Conservation (phyloP, 2,888 invertebrate genomes). For the Cordilura impudica region DNA sequence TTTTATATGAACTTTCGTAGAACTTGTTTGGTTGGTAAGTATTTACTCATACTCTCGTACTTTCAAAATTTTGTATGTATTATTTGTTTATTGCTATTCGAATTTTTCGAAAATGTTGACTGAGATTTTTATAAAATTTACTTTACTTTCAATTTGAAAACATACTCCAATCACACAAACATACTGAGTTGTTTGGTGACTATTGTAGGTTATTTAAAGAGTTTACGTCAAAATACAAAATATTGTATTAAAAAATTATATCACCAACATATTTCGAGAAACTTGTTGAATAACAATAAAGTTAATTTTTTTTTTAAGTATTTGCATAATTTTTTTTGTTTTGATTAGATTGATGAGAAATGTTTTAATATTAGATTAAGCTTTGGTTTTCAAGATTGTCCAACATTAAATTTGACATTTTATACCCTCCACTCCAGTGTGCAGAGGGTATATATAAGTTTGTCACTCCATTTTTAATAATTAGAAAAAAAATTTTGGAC, state of each 20-base stretch:
- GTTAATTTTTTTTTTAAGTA: too few species aligned
- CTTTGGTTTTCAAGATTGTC: too few species aligned
- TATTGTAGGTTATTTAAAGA: constrained; percentile 20
- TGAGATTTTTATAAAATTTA: background rate
- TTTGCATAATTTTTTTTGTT: constrained; percentile 19
- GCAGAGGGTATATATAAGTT: too few species aligned
- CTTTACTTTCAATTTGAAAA: background rate
- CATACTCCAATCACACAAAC: background rate
- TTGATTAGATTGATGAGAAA: too few species aligned
- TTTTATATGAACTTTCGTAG: background rate
- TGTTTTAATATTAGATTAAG: too few species aligned
- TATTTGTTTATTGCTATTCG: background rate
- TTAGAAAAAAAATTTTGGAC: too few species aligned
- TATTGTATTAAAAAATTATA: background rate
- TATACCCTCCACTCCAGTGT: too few species aligned
- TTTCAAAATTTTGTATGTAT: too few species aligned
- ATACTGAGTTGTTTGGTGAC: constrained; percentile 4
- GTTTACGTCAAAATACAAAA: constrained; percentile 32
- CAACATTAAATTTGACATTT: too few species aligned
- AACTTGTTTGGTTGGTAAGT: background rate
- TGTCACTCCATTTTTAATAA: too few species aligned
- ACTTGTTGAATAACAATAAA: constrained; percentile 1
- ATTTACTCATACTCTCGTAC: background rate
- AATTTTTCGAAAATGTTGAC: background rate
- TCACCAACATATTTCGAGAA: background rate